Conservation (phyloP, 2,797 vertebrate genomes). For the Rhabdophis nuchalis region DNA sequence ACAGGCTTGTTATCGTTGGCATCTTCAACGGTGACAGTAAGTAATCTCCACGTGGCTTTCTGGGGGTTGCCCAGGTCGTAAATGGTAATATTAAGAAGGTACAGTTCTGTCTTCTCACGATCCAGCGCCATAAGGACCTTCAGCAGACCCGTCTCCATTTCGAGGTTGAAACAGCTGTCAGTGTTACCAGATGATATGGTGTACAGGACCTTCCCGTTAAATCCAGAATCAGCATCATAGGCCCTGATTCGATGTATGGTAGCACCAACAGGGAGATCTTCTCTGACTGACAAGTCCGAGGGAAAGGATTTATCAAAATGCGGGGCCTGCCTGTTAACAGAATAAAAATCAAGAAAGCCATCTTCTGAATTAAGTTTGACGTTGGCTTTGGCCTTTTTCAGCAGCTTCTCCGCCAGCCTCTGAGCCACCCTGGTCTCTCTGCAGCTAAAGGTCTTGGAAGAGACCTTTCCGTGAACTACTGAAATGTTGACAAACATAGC, state of each 20-base stretch:
- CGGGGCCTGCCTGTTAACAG: conserved; percentile 88
- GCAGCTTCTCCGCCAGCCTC: conserved; percentile 91
- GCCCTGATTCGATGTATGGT: conserved; percentile 86
- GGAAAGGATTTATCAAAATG: conserved; percentile 93
- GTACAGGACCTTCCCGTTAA: conserved; percentile 91
- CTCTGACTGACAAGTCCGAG: conserved; percentile 83
- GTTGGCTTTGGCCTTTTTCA: conserved; percentile 90
- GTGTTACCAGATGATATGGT: conserved; percentile 89
- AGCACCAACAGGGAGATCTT: conserved; percentile 82
- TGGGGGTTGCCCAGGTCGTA: conserved; percentile 91
- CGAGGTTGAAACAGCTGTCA: conserved; percentile 89
- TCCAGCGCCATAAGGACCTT: conserved; percentile 89
- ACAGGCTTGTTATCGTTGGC: conserved; percentile 89
- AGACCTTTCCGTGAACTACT: conserved; percentile 81
- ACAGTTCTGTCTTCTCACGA: conserved; percentile 86
- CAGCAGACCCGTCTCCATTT: conserved; percentile 85
- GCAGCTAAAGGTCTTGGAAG: conserved; percentile 86
- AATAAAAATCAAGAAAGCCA: conserved; percentile 93
- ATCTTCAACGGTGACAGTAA: conserved; percentile 88
- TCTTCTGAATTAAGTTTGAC: conserved; percentile 86
- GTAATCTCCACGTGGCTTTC: conserved; percentile 84
- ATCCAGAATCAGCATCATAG: conserved; percentile 90
- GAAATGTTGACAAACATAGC: conserved; percentile 95
- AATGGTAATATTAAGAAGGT: conserved; percentile 91
- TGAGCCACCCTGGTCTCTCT: conserved; percentile 93